A percentile compares a stretch with the other conserved stretches of the same genome.
Evolutionary conservation across 1,140 invertebrate genomes (phyloP).

Genomic region (fruit fly (Drosophila melanogaster)): Release_6_plus_ISO1_MT NT_033777.3:9894001-9894500

Average conservation of each 20-base stretch:
- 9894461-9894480: too few relatives aligned
- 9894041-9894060: not conserved
- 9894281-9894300: constrained; percentile 17
- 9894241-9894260: constrained; percentile 64
- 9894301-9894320: constrained; percentile 39
- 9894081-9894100: constrained; percentile 36
- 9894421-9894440: too few relatives aligned
- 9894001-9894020: constrained; percentile 29
- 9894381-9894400: too few relatives aligned
- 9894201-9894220: too few relatives aligned
- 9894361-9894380: constrained; percentile 25
- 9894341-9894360: constrained; percentile 23
- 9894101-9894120: constrained; percentile 51
- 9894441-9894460: too few relatives aligned
- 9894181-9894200: constrained; percentile 30
- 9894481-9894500: too few relatives aligned
- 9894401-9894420: too few relatives aligned
- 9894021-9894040: constrained; percentile 1
- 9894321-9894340: constrained; percentile 42
- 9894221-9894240: constrained; percentile 15
- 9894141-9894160: constrained; percentile 79
- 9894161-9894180: constrained; percentile 80
- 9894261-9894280: constrained; percentile 40
- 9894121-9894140: too few relatives aligned
- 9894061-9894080: constrained; percentile 42